Percentiles rank a stretch among this genome's conserved stretches.
These are phyloP conservation scores for Isotomurus palustris DNA, from an alignment of 2,888 invertebrate genomes.

Conservation along the genomic window DNA sequence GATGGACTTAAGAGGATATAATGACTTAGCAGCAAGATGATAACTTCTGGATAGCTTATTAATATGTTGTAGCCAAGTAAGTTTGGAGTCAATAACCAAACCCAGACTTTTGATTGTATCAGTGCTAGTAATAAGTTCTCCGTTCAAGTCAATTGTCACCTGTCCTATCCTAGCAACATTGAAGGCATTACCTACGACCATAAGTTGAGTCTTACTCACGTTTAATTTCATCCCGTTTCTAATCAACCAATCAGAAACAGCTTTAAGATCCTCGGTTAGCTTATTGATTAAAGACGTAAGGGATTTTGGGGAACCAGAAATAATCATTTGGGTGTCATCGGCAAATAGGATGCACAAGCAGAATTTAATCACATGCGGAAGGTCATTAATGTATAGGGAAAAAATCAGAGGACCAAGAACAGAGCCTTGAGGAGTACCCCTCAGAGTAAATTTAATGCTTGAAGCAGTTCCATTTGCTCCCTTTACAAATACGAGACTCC, in stretches of 20 bases:
- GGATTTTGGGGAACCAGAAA: neutral
- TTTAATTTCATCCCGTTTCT: conserved; percentile 17
- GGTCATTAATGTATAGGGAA: conserved; percentile 11
- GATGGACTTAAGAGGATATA: neutral
- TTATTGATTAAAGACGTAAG: neutral
- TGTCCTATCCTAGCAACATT: neutral
- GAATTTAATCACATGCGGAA: conserved; percentile 10
- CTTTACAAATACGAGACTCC: too few species aligned
- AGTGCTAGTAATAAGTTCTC: neutral
- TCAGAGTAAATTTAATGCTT: neutral
- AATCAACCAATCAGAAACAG: conserved; percentile 8
- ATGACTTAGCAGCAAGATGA: neutral
- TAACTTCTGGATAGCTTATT: neutral
- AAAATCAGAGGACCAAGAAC: conserved; percentile 3
- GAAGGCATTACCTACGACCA: conserved; percentile 12
- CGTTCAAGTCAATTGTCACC: neutral
- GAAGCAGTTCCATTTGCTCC: conserved; percentile 1
- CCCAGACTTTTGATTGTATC: conserved; percentile 1
- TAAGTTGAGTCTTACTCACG: conserved; percentile 13
- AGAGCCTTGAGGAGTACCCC: conserved; percentile 4
- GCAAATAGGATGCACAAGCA: conserved; percentile 10
- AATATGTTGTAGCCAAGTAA: neutral
- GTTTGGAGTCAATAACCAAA: neutral
- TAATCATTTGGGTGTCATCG: conserved; percentile 13
- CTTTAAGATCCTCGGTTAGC: conserved; percentile 1